Percentiles rank a stretch among this genome's conserved stretches.
These are phyloP conservation scores for Cirrhinus mrigala DNA, from an alignment of 2,797 vertebrate species.

Conservation along the genomic window DNA sequence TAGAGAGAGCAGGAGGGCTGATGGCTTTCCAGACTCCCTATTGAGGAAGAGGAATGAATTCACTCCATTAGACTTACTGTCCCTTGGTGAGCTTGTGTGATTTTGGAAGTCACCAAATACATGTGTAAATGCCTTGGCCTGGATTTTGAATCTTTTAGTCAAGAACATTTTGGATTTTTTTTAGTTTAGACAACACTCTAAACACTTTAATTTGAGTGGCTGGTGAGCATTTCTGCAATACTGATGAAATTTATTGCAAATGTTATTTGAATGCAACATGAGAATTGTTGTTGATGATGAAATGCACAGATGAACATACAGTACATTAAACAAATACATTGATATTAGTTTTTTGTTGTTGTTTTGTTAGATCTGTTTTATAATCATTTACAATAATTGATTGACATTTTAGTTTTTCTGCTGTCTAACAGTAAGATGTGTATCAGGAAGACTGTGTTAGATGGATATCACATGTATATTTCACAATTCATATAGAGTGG, in stretches of 20 bases:
- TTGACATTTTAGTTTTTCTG: neutral
- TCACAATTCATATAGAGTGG: neutral
- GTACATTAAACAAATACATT: neutral
- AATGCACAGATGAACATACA: neutral
- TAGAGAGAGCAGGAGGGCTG: slow-evolving; percentile 80
- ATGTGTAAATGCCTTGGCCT: neutral
- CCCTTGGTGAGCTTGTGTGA: neutral
- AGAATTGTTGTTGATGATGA: neutral
- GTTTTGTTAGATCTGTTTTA: neutral
- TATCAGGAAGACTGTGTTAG: neutral
- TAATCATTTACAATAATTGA: neutral
- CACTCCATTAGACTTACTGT: neutral
- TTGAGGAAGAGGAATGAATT: slow-evolving; percentile 70
- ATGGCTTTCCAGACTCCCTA: slow-evolving; percentile 63
- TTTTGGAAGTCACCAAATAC: neutral
- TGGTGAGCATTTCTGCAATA: neutral
- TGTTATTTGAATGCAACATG: too few species aligned
- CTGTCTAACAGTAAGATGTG: neutral
- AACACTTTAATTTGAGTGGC: neutral
- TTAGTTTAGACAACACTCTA: neutral
- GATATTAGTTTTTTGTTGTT: neutral
- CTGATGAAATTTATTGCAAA: neutral
- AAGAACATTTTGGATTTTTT: neutral
- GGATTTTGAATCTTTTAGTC: too few species aligned
- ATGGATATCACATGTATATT: neutral